Percentiles rank a stretch among this genome's conserved stretches.
phyloP scores from a whole-genome alignment of 2,113 vertebrate genomes.

The Nothobranchius furzeri region DNA sequence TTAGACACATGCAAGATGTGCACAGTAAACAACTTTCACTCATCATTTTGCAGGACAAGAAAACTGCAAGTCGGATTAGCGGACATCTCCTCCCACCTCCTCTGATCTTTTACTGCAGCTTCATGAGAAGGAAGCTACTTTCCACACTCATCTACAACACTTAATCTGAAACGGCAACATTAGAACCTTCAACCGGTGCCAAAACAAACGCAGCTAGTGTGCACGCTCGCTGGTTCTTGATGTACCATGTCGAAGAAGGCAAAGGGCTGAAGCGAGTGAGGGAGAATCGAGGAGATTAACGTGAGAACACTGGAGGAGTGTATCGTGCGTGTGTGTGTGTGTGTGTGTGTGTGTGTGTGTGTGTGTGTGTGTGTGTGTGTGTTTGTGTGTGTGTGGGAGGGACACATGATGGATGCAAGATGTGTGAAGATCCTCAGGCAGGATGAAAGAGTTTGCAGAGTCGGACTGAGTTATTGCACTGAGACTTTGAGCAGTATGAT shows the following conservation, averaged over 20 bases:
- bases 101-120: constrained; percentile 58
- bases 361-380: not conserved
- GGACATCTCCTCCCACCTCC: constrained; percentile 55
- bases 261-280: constrained; percentile 40
- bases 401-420: constrained; percentile 72
- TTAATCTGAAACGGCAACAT: constrained; percentile 70
- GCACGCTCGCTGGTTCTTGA: constrained; percentile 49
- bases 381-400: constrained; percentile 52
- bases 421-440: constrained; percentile 64
- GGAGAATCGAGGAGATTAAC: constrained; percentile 52
- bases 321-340: constrained; percentile 4
- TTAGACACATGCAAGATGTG: constrained; percentile 8
- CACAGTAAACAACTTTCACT: constrained; percentile 37
- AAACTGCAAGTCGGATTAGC: constrained; percentile 56
- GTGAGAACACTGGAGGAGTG: constrained; percentile 69
- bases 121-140: constrained; percentile 46
- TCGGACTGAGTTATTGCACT: constrained; percentile 55
- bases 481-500: constrained; percentile 54
- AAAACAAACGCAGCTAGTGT: constrained; percentile 59
- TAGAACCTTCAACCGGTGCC: constrained; percentile 58
- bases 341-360: constrained; percentile 17
- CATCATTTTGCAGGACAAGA: constrained; percentile 44
- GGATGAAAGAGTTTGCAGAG: constrained; percentile 63
- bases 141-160: constrained; percentile 56
- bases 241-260: constrained; percentile 33